Evolutionary conservation across 2,888 invertebrate species (phyloP).

Genomic region (Dolichomitus sp.): DNA sequence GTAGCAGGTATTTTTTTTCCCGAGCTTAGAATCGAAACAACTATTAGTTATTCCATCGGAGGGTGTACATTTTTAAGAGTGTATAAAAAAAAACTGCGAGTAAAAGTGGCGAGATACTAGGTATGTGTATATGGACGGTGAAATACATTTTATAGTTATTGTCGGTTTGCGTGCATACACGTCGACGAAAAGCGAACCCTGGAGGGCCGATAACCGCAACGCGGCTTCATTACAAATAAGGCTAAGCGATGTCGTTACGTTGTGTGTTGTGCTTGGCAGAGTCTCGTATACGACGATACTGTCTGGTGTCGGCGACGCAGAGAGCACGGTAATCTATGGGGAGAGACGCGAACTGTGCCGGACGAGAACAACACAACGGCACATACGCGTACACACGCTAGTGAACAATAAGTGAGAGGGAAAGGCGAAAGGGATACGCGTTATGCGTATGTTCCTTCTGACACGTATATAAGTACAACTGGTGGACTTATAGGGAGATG

Average conservation of each 20-base stretch:
- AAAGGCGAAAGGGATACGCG: constrained; percentile 47
- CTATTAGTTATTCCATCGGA: constrained; percentile 33
- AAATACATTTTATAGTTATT: constrained; percentile 67
- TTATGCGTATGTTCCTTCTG: constrained; percentile 25
- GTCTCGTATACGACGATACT: constrained; percentile 23
- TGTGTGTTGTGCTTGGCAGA: constrained; percentile 2
- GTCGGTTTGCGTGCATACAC: constrained; percentile 60
- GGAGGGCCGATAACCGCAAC: constrained; percentile 53
- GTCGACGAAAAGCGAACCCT: constrained; percentile 32
- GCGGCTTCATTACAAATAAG: constrained; percentile 58
- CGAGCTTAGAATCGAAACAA: constrained; percentile 17
- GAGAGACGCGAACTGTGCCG: constrained; percentile 19
- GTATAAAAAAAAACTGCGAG: constrained; percentile 33
- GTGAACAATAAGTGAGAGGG: constrained; percentile 51
- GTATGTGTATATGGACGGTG: constrained; percentile 68
- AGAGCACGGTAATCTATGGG: constrained; percentile 40
- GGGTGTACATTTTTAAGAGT: constrained; percentile 25
- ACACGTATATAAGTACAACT: constrained; percentile 12
- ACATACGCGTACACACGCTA: constrained; percentile 10
- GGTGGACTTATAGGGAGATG: neutral
- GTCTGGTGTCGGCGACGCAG: constrained; percentile 2
- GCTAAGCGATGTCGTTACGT: constrained; percentile 65
- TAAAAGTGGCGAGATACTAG: constrained; percentile 61
- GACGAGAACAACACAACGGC: constrained; percentile 37
- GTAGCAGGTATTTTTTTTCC: too few species aligned